These are phyloP conservation scores for Diorhabda carinulata DNA, from an alignment of 1,140 invertebrate genomes.

Conservation along the genomic window DNA sequence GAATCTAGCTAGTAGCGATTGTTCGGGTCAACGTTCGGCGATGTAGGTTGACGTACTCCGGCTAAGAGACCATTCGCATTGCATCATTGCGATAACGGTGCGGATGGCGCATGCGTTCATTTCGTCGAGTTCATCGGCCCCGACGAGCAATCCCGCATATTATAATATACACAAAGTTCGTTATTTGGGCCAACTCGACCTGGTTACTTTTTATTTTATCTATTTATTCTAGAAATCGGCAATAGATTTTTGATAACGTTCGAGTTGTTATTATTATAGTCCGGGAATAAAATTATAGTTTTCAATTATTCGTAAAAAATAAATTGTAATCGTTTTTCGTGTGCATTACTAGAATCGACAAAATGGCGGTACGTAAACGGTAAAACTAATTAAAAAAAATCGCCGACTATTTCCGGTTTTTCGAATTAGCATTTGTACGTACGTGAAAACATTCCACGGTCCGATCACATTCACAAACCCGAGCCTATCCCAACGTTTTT, in stretches of 20 bases:
- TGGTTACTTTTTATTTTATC: constrained; percentile 11
- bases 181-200: constrained; percentile 4
- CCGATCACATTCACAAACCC: no score
- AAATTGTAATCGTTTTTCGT: no score
- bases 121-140: not conserved
- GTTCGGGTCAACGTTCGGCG: not conserved
- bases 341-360: no score
- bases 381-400: no score
- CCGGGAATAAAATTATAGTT: not conserved
- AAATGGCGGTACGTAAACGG: no score
- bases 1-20: not conserved
- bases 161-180: not conserved
- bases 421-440: no score
- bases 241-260: constrained; percentile 4
- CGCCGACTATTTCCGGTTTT: no score
- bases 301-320: no score
- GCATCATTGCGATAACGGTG: not conserved
- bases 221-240: not conserved
- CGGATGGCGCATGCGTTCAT: not conserved
- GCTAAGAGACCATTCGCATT: constrained; percentile 1
- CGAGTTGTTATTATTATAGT: not conserved
- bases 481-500: no score
- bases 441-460: no score
- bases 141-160: not conserved
- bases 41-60: constrained; percentile 1